Conservation (phyloP, 1,140 invertebrate species). For the Drosophila setifemur region DNA sequence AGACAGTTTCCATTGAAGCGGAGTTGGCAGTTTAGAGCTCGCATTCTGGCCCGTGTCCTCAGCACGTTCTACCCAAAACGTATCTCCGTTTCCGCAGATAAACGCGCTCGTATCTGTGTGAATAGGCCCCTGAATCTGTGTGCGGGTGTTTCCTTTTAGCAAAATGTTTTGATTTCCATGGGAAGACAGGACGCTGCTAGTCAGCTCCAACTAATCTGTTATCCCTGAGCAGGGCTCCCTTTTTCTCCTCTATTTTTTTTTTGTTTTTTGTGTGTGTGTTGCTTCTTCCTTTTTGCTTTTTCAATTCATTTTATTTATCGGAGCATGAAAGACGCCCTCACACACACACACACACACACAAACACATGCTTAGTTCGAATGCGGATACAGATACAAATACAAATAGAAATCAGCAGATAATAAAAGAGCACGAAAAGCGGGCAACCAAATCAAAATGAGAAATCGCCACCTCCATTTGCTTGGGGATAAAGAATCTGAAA, state of each 20-base stretch:
- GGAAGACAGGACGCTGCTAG: conserved; percentile 58
- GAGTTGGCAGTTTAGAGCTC: conserved; percentile 65
- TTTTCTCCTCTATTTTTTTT: background rate
- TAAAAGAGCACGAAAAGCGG: conserved; percentile 37
- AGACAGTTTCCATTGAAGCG: conserved; percentile 31
- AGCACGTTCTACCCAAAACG: conserved; percentile 64
- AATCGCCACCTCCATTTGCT: conserved; percentile 51
- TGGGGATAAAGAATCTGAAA: conserved; percentile 6
- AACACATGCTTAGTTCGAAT: background rate
- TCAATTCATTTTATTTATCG: conserved; percentile 81
- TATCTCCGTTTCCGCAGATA: conserved; percentile 78
- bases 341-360: conserved; percentile 21
- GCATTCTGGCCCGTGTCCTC: conserved; percentile 40
- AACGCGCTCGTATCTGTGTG: conserved; percentile 70
- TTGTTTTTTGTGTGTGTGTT: conserved; percentile 2
- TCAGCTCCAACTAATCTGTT: conserved; percentile 75
- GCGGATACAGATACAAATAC: conserved; percentile 28
- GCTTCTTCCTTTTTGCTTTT: conserved; percentile 71
- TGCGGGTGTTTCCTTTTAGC: conserved; percentile 63
- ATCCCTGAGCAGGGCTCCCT: conserved; percentile 44
- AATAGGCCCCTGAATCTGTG: conserved; percentile 52
- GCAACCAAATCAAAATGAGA: conserved; percentile 54
- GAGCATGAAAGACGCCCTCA: conserved; percentile 71
- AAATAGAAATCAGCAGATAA: conserved; percentile 49
- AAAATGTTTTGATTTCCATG: conserved; percentile 79